phyloP scores from a whole-genome alignment of 2,113 vertebrate species.

The Physeter macrocephalus region DNA sequence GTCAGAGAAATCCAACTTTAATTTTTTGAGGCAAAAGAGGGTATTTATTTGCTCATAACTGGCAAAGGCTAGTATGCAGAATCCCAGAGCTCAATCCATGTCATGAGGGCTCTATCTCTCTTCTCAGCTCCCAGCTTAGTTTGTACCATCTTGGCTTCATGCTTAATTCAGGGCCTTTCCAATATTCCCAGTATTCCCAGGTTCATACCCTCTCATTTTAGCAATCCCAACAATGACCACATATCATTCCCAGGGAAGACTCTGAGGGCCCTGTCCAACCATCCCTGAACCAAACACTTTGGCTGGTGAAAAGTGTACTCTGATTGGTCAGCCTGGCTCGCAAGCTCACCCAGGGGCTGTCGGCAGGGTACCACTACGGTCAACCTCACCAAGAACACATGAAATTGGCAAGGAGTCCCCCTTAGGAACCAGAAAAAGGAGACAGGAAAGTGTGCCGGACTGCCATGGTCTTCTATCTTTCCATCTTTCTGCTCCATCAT shows the following conservation, averaged over 20 bases:
- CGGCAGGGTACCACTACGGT: neutral
- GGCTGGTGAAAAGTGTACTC: neutral
- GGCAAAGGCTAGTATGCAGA: neutral
- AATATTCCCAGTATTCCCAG: neutral
- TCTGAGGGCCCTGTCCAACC: neutral
- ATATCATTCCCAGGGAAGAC: neutral
- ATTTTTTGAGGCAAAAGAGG: neutral
- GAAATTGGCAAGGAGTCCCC: neutral
- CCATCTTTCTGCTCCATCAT: neutral
- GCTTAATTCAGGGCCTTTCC: neutral
- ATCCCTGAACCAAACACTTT: neutral
- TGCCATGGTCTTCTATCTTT: neutral
- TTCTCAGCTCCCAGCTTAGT: neutral
- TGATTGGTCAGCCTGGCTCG: neutral
- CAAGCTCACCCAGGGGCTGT: neutral
- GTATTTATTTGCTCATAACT: neutral
- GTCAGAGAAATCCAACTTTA: neutral
- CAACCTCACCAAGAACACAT: neutral
- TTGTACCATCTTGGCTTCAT: neutral
- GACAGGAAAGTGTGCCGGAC: neutral
- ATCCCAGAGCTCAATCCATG: neutral
- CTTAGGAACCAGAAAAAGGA: neutral
- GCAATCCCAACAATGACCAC: neutral
- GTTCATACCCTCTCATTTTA: neutral
- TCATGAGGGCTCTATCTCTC: neutral